Conservation (phyloP, 2,888 invertebrate species). For the Iphiclides podalirius region DNA sequence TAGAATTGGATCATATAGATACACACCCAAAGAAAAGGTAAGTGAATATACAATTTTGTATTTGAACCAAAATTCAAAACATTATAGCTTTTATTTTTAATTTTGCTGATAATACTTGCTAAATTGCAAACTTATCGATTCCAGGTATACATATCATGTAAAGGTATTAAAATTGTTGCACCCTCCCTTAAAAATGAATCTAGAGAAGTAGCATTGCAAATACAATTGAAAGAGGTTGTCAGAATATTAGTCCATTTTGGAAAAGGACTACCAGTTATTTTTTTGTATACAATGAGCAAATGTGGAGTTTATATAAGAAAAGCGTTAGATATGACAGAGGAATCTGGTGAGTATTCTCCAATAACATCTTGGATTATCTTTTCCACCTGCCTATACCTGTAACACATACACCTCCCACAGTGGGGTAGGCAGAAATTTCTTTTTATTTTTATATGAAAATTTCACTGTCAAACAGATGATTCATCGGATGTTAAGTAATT, state of each 20-base stretch:
- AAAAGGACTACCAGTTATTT: conserved; percentile 87
- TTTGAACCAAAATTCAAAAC: background rate
- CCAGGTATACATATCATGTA: conserved; percentile 79
- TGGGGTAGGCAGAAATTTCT: too few species aligned
- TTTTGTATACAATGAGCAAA: conserved; percentile 86
- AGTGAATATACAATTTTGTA: conserved; percentile 7
- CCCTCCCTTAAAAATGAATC: conserved; percentile 78
- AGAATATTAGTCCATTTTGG: conserved; percentile 89
- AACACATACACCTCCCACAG: too few species aligned
- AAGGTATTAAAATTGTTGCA: conserved; percentile 81
- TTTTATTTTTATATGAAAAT: background rate
- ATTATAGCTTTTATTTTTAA: too few species aligned
- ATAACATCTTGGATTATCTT: too few species aligned
- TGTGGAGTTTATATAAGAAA: conserved; percentile 86
- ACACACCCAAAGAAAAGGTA: conserved; percentile 86
- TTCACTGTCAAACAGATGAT: too few species aligned
- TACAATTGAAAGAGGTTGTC: conserved; percentile 85
- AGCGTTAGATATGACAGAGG: conserved; percentile 84
- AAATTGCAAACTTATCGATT: too few species aligned
- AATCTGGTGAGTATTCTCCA: conserved; percentile 48
- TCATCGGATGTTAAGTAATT: too few species aligned
- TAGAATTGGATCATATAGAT: conserved; percentile 91
- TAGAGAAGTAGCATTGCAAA: conserved; percentile 81
- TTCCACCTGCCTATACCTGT: too few species aligned
- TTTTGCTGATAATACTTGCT: too few species aligned